Conservation (phyloP, 2,888 invertebrate genomes). For the Diloba caeruleocephala region DNA sequence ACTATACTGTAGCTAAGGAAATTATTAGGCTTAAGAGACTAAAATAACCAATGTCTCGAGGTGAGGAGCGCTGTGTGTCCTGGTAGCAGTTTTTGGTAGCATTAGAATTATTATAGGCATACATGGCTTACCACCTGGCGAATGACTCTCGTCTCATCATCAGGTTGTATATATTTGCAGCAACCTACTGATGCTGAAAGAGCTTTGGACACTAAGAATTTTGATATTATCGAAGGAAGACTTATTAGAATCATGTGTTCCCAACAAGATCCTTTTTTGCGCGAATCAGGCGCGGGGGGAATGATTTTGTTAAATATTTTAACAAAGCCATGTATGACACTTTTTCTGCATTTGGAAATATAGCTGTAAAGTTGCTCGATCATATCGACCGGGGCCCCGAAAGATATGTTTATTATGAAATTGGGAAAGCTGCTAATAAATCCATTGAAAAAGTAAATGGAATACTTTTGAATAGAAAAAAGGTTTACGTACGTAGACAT, state of each 20-base stretch:
- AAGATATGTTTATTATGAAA: slow-evolving; percentile 99
- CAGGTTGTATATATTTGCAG: no score
- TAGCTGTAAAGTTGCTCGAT: slow-evolving; percentile 99
- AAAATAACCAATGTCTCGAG: no score
- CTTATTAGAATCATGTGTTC: slow-evolving; percentile 99
- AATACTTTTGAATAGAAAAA: slow-evolving; percentile 99
- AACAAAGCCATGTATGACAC: slow-evolving; percentile 99
- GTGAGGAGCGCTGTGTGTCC: no score
- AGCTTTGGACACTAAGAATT: slow-evolving; percentile 99
- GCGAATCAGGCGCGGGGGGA: slow-evolving; percentile 99
- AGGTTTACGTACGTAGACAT: slow-evolving; percentile 99
- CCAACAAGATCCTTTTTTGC: slow-evolving; percentile 98
- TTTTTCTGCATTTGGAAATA: slow-evolving; percentile 99
- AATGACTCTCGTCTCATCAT: no score
- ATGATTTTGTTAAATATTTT: slow-evolving; percentile 99
- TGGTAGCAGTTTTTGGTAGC: no score
- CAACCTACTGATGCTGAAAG: no score
- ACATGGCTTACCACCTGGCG: no score
- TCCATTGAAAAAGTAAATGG: slow-evolving; percentile 99
- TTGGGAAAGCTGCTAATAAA: slow-evolving; percentile 98
- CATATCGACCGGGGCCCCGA: slow-evolving; percentile 97
- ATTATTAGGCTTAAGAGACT: no score
- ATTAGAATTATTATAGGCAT: no score
- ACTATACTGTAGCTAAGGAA: no score
- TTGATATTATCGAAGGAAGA: slow-evolving; percentile 98